phyloP scores from a whole-genome alignment of 2,888 invertebrate genomes.

The Hypena proboscidalis region DNA sequence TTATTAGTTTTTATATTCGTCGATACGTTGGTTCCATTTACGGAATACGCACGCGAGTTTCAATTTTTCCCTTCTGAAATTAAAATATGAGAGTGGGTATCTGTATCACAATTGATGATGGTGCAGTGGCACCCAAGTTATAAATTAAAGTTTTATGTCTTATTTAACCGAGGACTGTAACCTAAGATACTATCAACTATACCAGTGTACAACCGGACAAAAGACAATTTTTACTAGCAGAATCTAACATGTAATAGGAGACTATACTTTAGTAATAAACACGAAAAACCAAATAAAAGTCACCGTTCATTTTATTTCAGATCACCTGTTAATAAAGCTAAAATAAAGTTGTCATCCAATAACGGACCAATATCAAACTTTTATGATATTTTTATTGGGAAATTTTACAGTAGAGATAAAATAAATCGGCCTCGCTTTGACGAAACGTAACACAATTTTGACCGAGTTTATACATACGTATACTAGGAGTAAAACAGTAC shows the following conservation, averaged over 20 bases:
- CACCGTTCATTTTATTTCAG: constrained; percentile 10
- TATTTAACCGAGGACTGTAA: too few species aligned
- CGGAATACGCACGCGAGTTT: too few species aligned
- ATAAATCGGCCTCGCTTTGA: constrained; percentile 33
- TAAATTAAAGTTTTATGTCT: too few species aligned
- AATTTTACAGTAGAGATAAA: constrained; percentile 44
- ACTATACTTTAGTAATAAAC: neutral
- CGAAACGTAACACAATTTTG: constrained; percentile 27
- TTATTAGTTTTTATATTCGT: too few species aligned
- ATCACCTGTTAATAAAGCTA: constrained; percentile 27
- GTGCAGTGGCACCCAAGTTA: too few species aligned
- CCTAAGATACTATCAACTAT: too few species aligned
- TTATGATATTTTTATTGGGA: constrained; percentile 48
- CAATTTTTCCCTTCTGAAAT: too few species aligned
- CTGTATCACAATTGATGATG: too few species aligned
- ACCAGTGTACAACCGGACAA: too few species aligned
- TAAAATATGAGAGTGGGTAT: too few species aligned
- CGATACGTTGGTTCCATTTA: too few species aligned
- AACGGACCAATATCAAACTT: constrained; percentile 27
- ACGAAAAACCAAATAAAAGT: constrained; percentile 3
- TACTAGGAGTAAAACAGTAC: constrained; percentile 30
- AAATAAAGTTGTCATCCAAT: constrained; percentile 32
- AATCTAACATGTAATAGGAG: neutral
- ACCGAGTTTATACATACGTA: constrained; percentile 23
- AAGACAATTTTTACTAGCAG: too few species aligned